A percentile compares a stretch with the other conserved stretches of the same genome.
Conservation (phyloP, 2,113 vertebrate species). For the Epinephelus fuscoguttatus region DNA sequence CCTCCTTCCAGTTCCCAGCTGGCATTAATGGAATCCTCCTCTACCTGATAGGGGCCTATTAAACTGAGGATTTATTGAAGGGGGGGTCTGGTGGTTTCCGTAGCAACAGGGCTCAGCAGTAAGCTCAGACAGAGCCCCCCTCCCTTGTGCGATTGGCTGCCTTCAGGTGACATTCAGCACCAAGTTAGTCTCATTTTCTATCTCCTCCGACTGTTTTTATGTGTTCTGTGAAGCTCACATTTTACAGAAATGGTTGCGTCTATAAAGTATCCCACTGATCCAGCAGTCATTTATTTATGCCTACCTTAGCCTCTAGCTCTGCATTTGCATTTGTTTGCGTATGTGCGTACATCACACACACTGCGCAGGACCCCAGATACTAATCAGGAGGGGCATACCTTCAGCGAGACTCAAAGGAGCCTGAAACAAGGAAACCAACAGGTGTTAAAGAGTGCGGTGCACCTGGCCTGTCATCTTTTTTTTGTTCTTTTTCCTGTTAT, state of each 20-base stretch:
- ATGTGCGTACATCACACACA: background rate
- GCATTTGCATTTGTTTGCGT: conserved; percentile 25
- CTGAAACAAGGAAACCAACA: conserved; percentile 88
- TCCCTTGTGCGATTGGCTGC: conserved; percentile 89
- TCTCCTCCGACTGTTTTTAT: conserved; percentile 13
- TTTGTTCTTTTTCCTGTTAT: conserved; percentile 31
- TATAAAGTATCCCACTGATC: conserved; percentile 7
- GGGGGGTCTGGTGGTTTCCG: conserved; percentile 88
- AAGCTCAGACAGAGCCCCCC: conserved; percentile 93
- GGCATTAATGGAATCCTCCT: conserved; percentile 78
- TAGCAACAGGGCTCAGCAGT: conserved; percentile 96
- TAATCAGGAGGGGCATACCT: conserved; percentile 89
- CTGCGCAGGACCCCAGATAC: conserved; percentile 28
- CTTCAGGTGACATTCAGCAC: conserved; percentile 96
- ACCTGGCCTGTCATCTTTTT: conserved; percentile 17
- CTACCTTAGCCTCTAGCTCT: conserved; percentile 8
- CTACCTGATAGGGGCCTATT: conserved; percentile 91
- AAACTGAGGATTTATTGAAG: conserved; percentile 89
- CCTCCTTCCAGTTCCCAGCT: conserved; percentile 94
- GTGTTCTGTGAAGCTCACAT: background rate
- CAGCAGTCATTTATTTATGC: conserved; percentile 12
- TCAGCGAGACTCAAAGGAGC: conserved; percentile 84
- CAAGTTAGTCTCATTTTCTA: conserved; percentile 86
- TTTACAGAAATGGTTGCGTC: background rate
- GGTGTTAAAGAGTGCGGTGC: conserved; percentile 90